These are phyloP conservation scores for Synergus japonicus DNA, from an alignment of 2,888 invertebrate species.

Conservation along the genomic window DNA sequence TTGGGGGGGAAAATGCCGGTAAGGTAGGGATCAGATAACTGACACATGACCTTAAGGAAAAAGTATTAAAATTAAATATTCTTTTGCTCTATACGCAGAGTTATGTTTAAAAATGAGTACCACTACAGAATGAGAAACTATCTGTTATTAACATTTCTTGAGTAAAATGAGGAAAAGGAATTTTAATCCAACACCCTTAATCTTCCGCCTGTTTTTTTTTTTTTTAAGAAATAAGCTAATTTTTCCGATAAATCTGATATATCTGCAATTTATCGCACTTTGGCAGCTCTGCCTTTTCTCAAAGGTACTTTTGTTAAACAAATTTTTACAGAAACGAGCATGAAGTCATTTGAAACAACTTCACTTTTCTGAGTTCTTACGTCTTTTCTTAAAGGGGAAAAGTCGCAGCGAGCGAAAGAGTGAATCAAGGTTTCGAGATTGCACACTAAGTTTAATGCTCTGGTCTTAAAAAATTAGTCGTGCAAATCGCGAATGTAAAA, in stretches of 20 bases:
- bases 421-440: conserved; percentile 43
- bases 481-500: conserved; percentile 53
- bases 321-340: background rate
- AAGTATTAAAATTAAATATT: too few relatives aligned
- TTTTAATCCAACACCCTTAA: background rate
- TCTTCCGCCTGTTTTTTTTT: conserved; percentile 49
- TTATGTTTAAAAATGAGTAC: too few relatives aligned
- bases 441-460: conserved; percentile 56
- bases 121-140: too few relatives aligned
- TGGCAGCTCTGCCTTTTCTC: background rate
- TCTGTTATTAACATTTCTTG: too few relatives aligned
- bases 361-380: background rate
- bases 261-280: background rate
- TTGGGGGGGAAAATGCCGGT: too few relatives aligned
- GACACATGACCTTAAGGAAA: too few relatives aligned
- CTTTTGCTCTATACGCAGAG: too few relatives aligned
- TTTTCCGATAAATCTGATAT: conserved; percentile 50
- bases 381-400: conserved; percentile 57
- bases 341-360: background rate
- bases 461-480: conserved; percentile 53
- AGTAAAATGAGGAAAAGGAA: too few relatives aligned
- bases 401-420: conserved; percentile 60
- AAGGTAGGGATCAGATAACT: too few relatives aligned
- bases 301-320: background rate
- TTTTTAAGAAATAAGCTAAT: conserved; percentile 43